These are phyloP conservation scores for Argyrosomus japonicus DNA, from an alignment of 2,113 vertebrate species.

Conservation along the genomic window DNA sequence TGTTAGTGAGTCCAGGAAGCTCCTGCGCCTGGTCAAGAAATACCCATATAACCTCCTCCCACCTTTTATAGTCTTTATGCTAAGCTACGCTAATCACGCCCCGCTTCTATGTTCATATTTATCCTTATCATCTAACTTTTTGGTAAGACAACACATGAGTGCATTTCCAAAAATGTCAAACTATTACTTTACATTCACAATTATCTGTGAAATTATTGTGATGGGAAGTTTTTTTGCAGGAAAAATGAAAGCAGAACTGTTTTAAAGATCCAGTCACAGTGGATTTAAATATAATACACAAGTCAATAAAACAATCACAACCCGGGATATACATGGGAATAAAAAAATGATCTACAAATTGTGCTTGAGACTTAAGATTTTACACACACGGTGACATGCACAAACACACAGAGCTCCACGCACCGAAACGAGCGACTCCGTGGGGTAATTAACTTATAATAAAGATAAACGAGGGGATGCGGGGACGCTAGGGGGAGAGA, in stretches of 20 bases:
- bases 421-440: constrained; percentile 25
- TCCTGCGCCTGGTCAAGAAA: too few species aligned
- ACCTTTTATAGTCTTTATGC: background rate
- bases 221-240: background rate
- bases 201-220: background rate
- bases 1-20: too few species aligned
- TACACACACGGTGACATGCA: background rate
- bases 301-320: constrained; percentile 9
- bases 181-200: background rate
- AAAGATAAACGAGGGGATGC: constrained; percentile 60
- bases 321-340: background rate
- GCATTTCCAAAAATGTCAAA: background rate
- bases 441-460: constrained; percentile 68
- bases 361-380: background rate
- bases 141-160: too few species aligned
- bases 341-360: background rate
- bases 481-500: background rate
- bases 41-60: too few species aligned
- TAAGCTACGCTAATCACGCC: background rate
- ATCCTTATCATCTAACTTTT: background rate
- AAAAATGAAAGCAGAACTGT: background rate
- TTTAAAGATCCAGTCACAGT: background rate
- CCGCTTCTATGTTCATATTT: background rate
- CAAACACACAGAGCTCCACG: background rate
- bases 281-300: too few species aligned